Conservation (phyloP, 2,113 vertebrate genomes). For the Ochotona princeps region DNA sequence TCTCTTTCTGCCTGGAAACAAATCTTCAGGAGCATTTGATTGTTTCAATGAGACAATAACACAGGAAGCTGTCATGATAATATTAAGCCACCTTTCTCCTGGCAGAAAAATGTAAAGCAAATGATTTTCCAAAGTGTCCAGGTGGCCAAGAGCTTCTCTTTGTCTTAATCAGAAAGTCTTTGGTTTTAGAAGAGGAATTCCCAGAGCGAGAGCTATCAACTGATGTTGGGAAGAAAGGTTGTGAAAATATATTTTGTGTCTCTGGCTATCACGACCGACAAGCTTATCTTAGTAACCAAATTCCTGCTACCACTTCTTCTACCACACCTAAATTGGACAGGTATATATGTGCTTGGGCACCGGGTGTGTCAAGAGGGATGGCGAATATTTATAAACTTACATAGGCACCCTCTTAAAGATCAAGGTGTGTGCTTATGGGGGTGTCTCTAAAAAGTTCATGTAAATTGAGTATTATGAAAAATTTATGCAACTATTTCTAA, state of each 20-base stretch:
- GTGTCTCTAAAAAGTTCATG: too few relatives aligned
- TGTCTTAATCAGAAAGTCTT: not conserved
- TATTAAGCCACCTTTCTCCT: slow-evolving; percentile 13
- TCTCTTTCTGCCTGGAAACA: not conserved
- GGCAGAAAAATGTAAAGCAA: not conserved
- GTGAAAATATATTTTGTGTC: not conserved
- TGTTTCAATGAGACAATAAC: slow-evolving; percentile 63
- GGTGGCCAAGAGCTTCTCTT: not conserved
- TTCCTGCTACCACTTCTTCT: not conserved
- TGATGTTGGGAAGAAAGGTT: not conserved
- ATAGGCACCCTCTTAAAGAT: slow-evolving; percentile 16
- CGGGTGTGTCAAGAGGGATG: not conserved
- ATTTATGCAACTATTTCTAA: too few relatives aligned
- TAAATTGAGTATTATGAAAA: too few relatives aligned
- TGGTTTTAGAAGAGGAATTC: not conserved
- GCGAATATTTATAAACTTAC: not conserved
- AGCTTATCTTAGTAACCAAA: not conserved
- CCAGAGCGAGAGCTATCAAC: not conserved
- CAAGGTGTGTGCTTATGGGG: not conserved
- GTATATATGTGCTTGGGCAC: not conserved
- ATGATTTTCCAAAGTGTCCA: slow-evolving; percentile 28
- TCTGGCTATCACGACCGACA: not conserved
- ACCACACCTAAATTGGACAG: not conserved
- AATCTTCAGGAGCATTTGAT: slow-evolving; percentile 55
- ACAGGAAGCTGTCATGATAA: slow-evolving; percentile 52